Base-by-base conservation (phyloP, 2,113 vertebrate species). In the Mormyrus lacerda region DNA sequence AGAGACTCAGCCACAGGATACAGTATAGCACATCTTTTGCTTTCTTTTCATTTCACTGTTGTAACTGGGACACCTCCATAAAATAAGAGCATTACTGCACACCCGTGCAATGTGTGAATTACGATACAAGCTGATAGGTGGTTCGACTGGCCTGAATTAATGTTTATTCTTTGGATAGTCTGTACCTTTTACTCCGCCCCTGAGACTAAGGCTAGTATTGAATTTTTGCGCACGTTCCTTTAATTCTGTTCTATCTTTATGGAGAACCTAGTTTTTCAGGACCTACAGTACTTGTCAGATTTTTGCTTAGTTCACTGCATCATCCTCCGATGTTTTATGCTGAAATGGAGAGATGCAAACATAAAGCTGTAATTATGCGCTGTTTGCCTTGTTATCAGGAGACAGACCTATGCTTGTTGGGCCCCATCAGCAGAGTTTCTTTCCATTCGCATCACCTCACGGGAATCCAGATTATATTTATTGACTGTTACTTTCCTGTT, bases 1-100 rank as follows among this genome's bases (percentile, higher is more conserved):
- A 73, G 94, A 79, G 95, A 95, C 89, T 95, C 94, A 1, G 94
- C 94, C 51, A 95, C 95, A 5, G 94, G 93, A 55, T 95, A 94
- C 92, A 93, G 95, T 96, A 95, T 93, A 95, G 92, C 3, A 39
- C 42, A 5, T 69, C 45, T 50, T 47, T 13, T 82, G 17, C 85
- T 55, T 35, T 45, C 21, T 17, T 47, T 84, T 17, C 9, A 17
- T 79, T 79, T 79, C 35, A 79, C 15, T 42, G 31, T 42, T 76
- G n/a, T n/a, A n/a, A 76, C 15, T 76, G 69, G 35, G 73, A 42
- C n/a, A 24, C 53, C 5, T 21, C 19, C 53, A 55, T 55, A 21
- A 21, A 55, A 55, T 19, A 19, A 53, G 51, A 53, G 51, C 51
- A 19, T 53, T 55, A 55, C 21, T 55, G 19, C 53, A 55, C 53